Conservation (phyloP, 2,113 vertebrate species). For the Mobula birostris region DNA sequence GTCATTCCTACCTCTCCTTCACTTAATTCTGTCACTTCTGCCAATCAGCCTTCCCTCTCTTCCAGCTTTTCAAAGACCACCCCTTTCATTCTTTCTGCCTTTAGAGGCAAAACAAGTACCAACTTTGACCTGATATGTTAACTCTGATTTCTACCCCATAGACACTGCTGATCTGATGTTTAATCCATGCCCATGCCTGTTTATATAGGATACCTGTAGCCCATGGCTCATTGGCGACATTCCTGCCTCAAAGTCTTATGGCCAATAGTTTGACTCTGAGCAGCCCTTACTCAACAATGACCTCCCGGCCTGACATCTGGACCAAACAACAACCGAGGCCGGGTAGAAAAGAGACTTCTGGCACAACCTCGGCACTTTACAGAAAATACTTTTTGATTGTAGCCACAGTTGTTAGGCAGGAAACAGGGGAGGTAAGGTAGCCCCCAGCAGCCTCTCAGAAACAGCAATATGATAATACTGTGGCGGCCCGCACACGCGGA, state of each 20-base stretch:
- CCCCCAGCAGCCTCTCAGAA: not conserved
- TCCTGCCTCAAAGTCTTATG: not conserved
- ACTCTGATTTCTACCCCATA: not conserved
- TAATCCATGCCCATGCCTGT: not conserved
- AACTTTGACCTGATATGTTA: not conserved
- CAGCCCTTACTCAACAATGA: not conserved
- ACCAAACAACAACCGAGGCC: too few species aligned
- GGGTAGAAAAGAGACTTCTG: not conserved
- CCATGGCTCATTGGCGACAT: not conserved
- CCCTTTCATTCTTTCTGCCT: too few species aligned
- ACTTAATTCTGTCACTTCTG: too few species aligned
- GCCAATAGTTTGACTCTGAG: not conserved
- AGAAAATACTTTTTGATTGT: not conserved
- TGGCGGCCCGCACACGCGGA: too few species aligned
- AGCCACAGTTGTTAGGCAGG: not conserved
- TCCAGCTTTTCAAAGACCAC: too few species aligned
- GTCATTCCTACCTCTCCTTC: too few species aligned
- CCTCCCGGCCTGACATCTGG: not conserved
- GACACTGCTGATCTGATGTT: not conserved
- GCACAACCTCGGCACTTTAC: not conserved
- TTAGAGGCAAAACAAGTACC: too few species aligned
- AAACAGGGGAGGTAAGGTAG: not conserved
- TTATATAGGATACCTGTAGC: not conserved
- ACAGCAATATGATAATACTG: not conserved
- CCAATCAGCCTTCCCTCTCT: too few species aligned